Conservation (phyloP, 2,797 vertebrate species). For the Clamator glandarius region DNA sequence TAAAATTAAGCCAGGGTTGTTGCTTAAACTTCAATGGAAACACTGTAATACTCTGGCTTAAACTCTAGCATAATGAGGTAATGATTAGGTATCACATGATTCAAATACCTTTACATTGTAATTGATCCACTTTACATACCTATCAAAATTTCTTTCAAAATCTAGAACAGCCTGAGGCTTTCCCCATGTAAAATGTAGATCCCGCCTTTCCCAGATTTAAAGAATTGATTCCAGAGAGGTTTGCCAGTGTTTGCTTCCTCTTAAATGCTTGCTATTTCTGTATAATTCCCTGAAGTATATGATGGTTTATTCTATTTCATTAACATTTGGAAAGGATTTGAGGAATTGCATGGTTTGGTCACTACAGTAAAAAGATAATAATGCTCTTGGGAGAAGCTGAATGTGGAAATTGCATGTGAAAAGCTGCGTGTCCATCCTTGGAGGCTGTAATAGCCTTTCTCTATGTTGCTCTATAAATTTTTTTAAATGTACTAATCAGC, state of each 20-base stretch:
- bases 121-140: not conserved
- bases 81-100: not conserved
- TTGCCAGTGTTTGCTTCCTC: slow-evolving; percentile 41
- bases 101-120: not conserved
- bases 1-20: not conserved
- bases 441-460: slow-evolving; percentile 26
- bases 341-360: slow-evolving; percentile 56
- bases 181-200: not conserved
- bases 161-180: slow-evolving; percentile 34
- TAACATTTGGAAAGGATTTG: slow-evolving; percentile 69
- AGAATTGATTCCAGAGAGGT: slow-evolving; percentile 19
- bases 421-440: slow-evolving; percentile 14
- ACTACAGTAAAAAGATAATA: slow-evolving; percentile 59
- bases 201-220: not conserved
- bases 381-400: slow-evolving; percentile 31
- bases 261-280: slow-evolving; percentile 57
- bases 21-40: not conserved
- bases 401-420: slow-evolving; percentile 60
- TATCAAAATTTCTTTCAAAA: slow-evolving; percentile 2
- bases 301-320: slow-evolving; percentile 65
- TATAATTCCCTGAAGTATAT: slow-evolving; percentile 34
- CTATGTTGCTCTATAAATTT: slow-evolving; percentile 12
- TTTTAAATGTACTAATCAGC: slow-evolving; percentile 38
- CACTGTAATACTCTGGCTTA: not conserved
- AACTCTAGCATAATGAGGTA: not conserved